Base-by-base conservation (phyloP, 2,113 vertebrate species). In the Lepus europaeus region DNA sequence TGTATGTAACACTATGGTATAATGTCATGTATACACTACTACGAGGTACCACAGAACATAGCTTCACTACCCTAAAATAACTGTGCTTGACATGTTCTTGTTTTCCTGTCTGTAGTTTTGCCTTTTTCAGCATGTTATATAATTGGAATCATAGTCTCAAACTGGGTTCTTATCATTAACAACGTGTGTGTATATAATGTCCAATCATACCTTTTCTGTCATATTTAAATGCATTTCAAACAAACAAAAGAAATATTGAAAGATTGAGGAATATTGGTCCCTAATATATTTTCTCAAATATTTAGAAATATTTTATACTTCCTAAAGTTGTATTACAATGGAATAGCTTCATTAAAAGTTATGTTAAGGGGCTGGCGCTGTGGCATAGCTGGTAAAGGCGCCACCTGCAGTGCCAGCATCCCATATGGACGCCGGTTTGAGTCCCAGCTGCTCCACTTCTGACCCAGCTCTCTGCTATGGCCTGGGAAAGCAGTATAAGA, bases 211-310 rank as follows among this genome's bases (percentile, higher is more conserved):
- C 29, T 70, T 61, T 83, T 84, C n/a, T 79, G 31, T 72, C n/a
- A 77, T 16, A 11, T 20, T 45, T 78, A 90, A 31, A 80, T 79
- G 20, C 11, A 80, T 90, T 66, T 90, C 19, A 73, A 86, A 45
- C 17, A 80, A 79, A 11, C 27, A 86, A 94, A 90, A 66, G 51
- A 70, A 39, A 53, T 45, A 61, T 61, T 79, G 5, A 39, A 56
- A 83, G 14, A 4, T 53, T 72, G 27, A 33, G 31, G 22, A 69
- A 94, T 25, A n/a, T 53, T 63, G 39, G 72, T 78, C 80, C 79
- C 53, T 72, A 73, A 87, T 87, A 87, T 63, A 77, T 63, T 70
- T 89, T 85, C 66, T 85, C 36, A 73, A 70, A 73, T 86, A 27
- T 31, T 86, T 49, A n/a, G 29, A 90, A 84, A 39, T 88, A 73